Conservation (phyloP, 2,113 vertebrate species). For the Calyptommatus sinebrachiatus region DNA sequence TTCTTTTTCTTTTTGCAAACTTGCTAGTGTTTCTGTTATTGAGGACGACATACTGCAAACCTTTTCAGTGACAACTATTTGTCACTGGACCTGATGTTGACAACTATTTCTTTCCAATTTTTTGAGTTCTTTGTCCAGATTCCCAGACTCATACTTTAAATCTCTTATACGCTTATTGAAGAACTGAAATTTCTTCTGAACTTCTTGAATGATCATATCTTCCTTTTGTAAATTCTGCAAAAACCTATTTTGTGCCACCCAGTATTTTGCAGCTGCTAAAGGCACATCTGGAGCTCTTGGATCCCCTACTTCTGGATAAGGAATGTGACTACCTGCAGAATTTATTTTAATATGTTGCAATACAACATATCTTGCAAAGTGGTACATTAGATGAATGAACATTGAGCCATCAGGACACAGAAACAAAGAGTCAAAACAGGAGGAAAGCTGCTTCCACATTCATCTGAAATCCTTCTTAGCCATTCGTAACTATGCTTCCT, state of each 20-base stretch:
- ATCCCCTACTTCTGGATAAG: conserved; percentile 66
- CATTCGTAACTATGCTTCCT: conserved; percentile 77
- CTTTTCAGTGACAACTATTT: too few relatives aligned
- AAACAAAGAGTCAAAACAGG: conserved; percentile 77
- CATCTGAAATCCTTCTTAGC: conserved; percentile 78
- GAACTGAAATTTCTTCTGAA: conserved; percentile 70
- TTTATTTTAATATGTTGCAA: conserved; percentile 73
- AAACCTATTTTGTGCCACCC: conserved; percentile 71
- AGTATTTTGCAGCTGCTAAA: conserved; percentile 69
- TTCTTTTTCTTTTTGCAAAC: conserved; percentile 74
- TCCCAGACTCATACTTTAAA: conserved; percentile 59
- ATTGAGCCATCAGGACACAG: conserved; percentile 76
- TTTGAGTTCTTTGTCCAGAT: conserved; percentile 55
- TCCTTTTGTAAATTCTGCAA: conserved; percentile 71
- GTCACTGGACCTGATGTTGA: too few relatives aligned
- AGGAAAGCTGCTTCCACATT: conserved; percentile 62
- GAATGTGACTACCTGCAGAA: conserved; percentile 66
- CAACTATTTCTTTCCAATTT: too few relatives aligned
- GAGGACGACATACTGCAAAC: conserved; percentile 79
- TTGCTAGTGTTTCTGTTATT: conserved; percentile 64
- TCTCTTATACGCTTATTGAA: conserved; percentile 69
- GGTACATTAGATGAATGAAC: conserved; percentile 73
- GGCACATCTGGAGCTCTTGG: conserved; percentile 47
- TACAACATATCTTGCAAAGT: conserved; percentile 75
- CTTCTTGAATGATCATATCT: conserved; percentile 71